Evolutionary conservation across 2,797 vertebrate species (phyloP), one percentile per base, ranked within the genome.

Genomic region (Notolepis coatsorum): DNA sequence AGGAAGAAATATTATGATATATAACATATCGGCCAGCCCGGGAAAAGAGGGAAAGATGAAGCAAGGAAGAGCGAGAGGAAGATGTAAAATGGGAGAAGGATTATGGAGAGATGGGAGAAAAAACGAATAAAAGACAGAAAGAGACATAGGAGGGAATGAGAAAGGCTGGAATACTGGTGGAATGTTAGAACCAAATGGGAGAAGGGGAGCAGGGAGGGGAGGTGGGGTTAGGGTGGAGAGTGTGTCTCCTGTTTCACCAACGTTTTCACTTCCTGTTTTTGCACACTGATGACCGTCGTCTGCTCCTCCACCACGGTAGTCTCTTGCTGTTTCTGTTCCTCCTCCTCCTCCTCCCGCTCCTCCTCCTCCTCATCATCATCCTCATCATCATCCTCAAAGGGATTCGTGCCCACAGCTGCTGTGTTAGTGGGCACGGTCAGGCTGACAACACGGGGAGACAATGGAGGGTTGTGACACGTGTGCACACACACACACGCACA

Each of bases 211-310:
- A 37, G 31, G 31, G 27, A 25, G 18, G 15, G 30, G 45, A n/a
- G 18, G 21, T 28, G 42, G 5, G 48, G 17, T 0, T 2, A 33
- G 38, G 72, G 2, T 37, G 5, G 20, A 35, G 68, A 55, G 35
- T 2, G 27, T 68, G 67, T 65, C 65, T 78, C 82, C 80, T 86
- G 75, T 95, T 37, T 97, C 96, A 99, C 97, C 96, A 96, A 99
- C 97, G 90, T 99, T 97, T 99, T 96, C 85, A 91, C 92, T 93
- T 96, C 95, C 84, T 97, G 94, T 94, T 96, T 97, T 91, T 94
- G 95, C 78, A 94, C 94, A 93, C 87, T 93, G 94, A 92, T 94
- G 72, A 72, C 78, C 51, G 84, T 67, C 6, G 75, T 86, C 58
- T 76, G 62, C 63, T 94, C 91, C 68, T 95, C 91, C 63, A 54